Evolutionary conservation across 2,797 vertebrate species (phyloP).

Genomic region (Rhinoraja longicauda): DNA sequence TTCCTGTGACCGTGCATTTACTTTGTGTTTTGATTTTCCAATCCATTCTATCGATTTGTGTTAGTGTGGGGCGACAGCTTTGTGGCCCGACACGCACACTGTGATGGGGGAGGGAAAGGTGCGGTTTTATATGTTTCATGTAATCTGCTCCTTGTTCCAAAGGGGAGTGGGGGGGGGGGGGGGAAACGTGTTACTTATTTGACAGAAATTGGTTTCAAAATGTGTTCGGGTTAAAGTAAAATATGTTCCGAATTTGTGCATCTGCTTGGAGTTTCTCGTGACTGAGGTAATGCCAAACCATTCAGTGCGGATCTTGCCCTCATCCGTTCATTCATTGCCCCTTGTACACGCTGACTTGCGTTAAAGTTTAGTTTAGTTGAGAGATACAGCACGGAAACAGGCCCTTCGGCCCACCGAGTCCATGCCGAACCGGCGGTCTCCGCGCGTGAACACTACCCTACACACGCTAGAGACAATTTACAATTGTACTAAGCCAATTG

Average conservation of each 20-base stretch:
- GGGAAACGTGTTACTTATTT: not conserved
- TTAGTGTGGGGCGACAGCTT: not conserved
- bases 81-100: not conserved
- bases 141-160: not conserved
- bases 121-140: not conserved
- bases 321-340: not conserved
- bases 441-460: no score
- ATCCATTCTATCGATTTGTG: not conserved
- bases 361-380: not conserved
- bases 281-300: not conserved
- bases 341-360: not conserved
- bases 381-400: no score
- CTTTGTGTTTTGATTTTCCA: slow-evolving; percentile 3
- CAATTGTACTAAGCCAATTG: no score
- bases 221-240: not conserved
- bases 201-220: not conserved
- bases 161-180: no score
- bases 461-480: no score
- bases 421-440: no score
- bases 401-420: no score
- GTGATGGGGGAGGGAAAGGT: no score
- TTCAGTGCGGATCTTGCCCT: not conserved
- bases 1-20: not conserved
- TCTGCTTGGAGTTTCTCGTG: not conserved
- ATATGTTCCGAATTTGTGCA: no score